Base-by-base conservation (phyloP, 2,113 vertebrate species). In the Pipa parva region DNA sequence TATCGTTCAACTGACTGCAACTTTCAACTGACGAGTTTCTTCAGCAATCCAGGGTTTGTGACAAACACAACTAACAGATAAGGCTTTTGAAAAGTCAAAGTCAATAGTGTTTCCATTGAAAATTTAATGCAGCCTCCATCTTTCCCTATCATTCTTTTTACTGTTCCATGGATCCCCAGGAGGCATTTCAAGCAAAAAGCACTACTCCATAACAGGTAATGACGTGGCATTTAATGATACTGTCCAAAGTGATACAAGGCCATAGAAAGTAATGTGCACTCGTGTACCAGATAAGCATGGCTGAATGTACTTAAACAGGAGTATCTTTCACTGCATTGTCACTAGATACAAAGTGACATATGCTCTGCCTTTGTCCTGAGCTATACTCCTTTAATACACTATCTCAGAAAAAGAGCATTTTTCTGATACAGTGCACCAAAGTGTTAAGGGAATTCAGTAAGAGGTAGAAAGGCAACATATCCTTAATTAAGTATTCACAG, bases 181-280 rank as follows among this genome's bases (percentile, higher is more conserved):
- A 88, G 92, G 87, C 87, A 82, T 76, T 83, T 81, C 88, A 85
- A 91, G 88, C 89, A 82, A 87, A n/a, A 89, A 86, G 91, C 88
- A 88, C 86, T 88, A 87, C 91, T 94, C 94, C 90, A 90, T 97
- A 98, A 99, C 94, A 88, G 89, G 91, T 93, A 95, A 95, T 93
- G 95, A 98, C 95, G 87, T 92, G 93, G 91, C 93, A 93, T 97
- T 97, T 98, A 99, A 99, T 97, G 95, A 97, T 95, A 95, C 94
- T 98, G 96, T 98, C 95, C 92, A 93, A 89, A 95, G 92, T 90
- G 92, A 98, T 98, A 91, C 92, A 76, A 81, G 88, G 83, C 87
- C 77, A 85, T 84, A 90, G 91, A 92, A 91, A 90, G 91, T 89
- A 91, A 92, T 91, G 91, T 90, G 87, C 87, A 80, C 90, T 90